A percentile compares a stretch with the other conserved stretches of the same genome.
phyloP scores from a whole-genome alignment of 2,888 invertebrate genomes.

The Diachrysia chrysitis region DNA sequence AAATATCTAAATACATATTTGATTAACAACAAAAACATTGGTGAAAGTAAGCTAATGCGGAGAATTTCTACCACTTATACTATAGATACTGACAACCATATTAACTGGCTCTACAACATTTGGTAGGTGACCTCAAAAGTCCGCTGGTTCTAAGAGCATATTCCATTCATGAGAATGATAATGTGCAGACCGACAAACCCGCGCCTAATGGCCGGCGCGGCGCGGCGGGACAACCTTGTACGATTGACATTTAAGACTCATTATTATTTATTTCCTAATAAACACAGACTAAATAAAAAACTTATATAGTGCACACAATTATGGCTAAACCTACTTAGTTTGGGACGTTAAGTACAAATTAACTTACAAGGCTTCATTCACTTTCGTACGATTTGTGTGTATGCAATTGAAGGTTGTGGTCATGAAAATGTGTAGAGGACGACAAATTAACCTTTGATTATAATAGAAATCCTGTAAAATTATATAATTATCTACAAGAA shows the following conservation, averaged over 20 bases:
- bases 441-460: not conserved
- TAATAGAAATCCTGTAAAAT: no score
- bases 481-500: no score
- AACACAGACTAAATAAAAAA: not conserved
- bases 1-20: not conserved
- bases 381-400: conserved; percentile 11
- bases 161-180: conserved; percentile 3
- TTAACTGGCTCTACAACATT: not conserved
- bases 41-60: conserved; percentile 7
- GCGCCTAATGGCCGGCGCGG: not conserved
- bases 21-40: not conserved
- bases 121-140: conserved; percentile 1
- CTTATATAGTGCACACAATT: not conserved
- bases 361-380: conserved; percentile 37
- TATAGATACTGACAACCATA: not conserved
- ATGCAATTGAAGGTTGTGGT: conserved; percentile 10
- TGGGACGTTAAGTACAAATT: conserved; percentile 6
- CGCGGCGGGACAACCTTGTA: not conserved
- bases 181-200: not conserved
- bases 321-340: not conserved
- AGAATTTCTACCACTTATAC: not conserved
- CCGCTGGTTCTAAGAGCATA: not conserved
- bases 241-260: conserved; percentile 4
- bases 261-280: not conserved
- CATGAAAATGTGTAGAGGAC: not conserved